Percentiles rank a stretch among this genome's conserved stretches.
Conservation (phyloP, 2,888 invertebrate genomes). For the Cryptus viduatorius region DNA sequence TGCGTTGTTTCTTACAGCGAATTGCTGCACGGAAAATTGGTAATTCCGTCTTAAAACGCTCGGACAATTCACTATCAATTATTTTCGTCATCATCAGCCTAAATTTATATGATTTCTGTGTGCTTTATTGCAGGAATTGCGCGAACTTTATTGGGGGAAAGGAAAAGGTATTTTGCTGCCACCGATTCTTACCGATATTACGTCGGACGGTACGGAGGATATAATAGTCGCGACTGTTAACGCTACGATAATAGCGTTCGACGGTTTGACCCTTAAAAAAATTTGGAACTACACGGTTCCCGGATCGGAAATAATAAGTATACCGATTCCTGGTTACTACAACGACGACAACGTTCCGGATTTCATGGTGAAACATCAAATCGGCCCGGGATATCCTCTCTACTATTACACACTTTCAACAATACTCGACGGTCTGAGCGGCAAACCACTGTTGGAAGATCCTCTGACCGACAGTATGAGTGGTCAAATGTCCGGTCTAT, state of each 20-base stretch:
- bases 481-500: constrained; percentile 87
- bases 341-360: constrained; percentile 92
- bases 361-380: constrained; percentile 90
- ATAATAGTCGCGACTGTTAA: constrained; percentile 91
- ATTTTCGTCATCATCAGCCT: neutral
- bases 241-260: constrained; percentile 90
- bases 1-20: constrained; percentile 88
- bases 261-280: constrained; percentile 88
- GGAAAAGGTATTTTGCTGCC: constrained; percentile 90
- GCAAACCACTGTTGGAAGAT: constrained; percentile 87
- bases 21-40: constrained; percentile 85
- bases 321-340: constrained; percentile 92
- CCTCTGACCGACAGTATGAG: constrained; percentile 88
- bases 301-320: constrained; percentile 90
- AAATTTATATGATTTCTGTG: neutral
- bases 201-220: constrained; percentile 90
- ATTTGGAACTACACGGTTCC: constrained; percentile 92
- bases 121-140: constrained; percentile 84
- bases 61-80: neutral
- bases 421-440: constrained; percentile 87
- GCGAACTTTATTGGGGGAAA: constrained; percentile 87
- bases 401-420: constrained; percentile 91
- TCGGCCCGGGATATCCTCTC: constrained; percentile 90
- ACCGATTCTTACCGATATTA: constrained; percentile 90
- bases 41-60: constrained; percentile 73